Percentiles rank a stretch among this genome's conserved stretches.
phyloP scores from a whole-genome alignment of 2,113 vertebrate genomes.

The Mungos mungo region DNA sequence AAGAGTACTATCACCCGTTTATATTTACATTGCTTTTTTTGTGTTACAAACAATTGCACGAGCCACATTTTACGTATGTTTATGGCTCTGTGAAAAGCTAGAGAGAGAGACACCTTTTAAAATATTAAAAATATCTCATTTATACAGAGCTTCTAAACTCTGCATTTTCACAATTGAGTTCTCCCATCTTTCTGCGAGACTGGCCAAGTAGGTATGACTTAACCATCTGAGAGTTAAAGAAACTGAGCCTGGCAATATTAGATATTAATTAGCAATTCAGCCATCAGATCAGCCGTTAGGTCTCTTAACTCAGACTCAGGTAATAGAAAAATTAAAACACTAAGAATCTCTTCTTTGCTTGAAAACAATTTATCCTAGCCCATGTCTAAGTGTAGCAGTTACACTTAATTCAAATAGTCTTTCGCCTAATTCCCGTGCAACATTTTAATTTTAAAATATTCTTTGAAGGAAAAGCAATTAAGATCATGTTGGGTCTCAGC shows the following conservation, averaged over 20 bases:
- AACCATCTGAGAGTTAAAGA: not conserved
- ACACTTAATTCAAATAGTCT: not conserved
- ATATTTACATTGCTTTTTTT: not conserved
- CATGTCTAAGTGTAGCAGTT: not conserved
- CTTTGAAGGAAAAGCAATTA: conserved; percentile 40
- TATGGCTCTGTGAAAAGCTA: not conserved
- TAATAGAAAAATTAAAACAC: not conserved
- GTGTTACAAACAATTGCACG: not conserved
- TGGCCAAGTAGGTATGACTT: not conserved
- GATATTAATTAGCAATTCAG: not conserved
- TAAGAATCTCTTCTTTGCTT: not conserved
- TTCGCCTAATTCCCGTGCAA: not conserved
- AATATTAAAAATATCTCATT: not conserved
- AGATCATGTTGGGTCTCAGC: not conserved
- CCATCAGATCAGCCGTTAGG: not conserved
- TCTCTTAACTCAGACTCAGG: not conserved
- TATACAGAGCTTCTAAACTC: not conserved
- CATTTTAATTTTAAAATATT: not conserved
- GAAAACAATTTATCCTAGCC: not conserved
- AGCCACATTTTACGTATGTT: not conserved
- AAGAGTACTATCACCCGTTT: not conserved
- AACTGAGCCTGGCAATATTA: not conserved
- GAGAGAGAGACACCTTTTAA: not conserved
- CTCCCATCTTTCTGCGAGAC: not conserved
- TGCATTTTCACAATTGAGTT: not conserved